A percentile compares a stretch with the other conserved stretches of the same genome.
phyloP scores from a whole-genome alignment of 2,888 invertebrate species.

The Gymnoscelis rufifasciata region DNA sequence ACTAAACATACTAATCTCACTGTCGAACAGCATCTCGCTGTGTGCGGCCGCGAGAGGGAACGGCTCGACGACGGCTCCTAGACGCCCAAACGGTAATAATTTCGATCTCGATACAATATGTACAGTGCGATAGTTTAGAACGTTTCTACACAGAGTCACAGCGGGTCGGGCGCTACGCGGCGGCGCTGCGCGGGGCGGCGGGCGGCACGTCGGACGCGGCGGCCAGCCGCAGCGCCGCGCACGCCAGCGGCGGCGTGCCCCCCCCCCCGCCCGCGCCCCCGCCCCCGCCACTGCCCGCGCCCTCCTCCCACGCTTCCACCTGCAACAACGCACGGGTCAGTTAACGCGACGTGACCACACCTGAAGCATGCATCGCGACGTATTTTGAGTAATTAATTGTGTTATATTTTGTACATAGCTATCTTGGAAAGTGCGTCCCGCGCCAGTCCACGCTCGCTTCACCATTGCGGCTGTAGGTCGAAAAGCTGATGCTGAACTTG shows the following conservation, averaged over 20 bases:
- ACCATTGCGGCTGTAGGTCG: no score
- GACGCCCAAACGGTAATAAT: constrained; percentile 11
- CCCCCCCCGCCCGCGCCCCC: constrained; percentile 44
- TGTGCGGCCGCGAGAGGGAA: constrained; percentile 34
- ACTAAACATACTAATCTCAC: constrained; percentile 46
- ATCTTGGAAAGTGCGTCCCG: no score
- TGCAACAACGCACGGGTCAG: constrained; percentile 4
- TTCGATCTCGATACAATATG: constrained; percentile 5
- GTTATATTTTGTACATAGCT: no score
- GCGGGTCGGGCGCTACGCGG: not conserved
- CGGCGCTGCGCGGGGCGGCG: not conserved
- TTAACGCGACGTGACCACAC: no score
- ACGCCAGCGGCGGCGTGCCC: constrained; percentile 54
- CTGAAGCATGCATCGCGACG: no score
- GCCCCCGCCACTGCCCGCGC: constrained; percentile 16
- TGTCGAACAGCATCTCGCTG: constrained; percentile 49
- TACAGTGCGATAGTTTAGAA: constrained; percentile 8
- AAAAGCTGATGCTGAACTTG: no score
- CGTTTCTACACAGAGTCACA: not conserved
- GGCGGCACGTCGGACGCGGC: constrained; percentile 44
- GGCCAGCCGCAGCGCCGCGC: constrained; percentile 59
- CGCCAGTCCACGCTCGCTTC: no score
- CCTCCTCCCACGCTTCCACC: constrained; percentile 21
- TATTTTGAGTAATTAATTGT: no score
- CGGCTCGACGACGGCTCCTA: not conserved